Conservation (phyloP, 1,140 invertebrate species). For the Dreissena rostriformis region DNA sequence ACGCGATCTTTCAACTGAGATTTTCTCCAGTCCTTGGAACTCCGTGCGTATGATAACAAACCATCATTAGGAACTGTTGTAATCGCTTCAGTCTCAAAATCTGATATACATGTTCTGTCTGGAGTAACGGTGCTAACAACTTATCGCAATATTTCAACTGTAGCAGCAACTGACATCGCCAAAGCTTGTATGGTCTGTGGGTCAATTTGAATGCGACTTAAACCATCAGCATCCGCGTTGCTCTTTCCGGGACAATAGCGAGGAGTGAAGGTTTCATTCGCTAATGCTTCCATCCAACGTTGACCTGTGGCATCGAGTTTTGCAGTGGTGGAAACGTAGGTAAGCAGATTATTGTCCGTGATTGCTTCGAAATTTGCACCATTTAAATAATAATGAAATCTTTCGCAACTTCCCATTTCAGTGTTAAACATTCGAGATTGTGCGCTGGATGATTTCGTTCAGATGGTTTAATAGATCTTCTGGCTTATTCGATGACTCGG, state of each 20-base stretch:
- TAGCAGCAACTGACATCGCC: not conserved
- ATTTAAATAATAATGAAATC: constrained; percentile 61
- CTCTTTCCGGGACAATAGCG: constrained; percentile 40
- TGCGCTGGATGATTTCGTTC: constrained; percentile 35
- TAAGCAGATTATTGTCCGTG: constrained; percentile 63
- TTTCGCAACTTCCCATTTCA: constrained; percentile 58
- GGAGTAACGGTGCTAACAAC: not conserved
- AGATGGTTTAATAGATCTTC: constrained; percentile 32
- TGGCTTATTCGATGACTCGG: constrained; percentile 27
- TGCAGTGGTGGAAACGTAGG: constrained; percentile 55
- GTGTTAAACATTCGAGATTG: constrained; percentile 47
- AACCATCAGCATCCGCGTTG: constrained; percentile 55
- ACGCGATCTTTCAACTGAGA: not conserved
- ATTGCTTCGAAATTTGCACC: constrained; percentile 39
- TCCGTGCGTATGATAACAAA: not conserved
- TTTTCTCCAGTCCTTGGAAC: constrained; percentile 10
- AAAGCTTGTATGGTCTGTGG: not conserved
- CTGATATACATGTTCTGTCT: not conserved
- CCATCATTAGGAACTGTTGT: not conserved
- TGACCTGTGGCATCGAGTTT: constrained; percentile 59
- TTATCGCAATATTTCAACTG: not conserved
- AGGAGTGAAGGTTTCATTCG: constrained; percentile 53
- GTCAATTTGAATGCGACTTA: not conserved
- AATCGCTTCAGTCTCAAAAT: not conserved
- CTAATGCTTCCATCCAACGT: constrained; percentile 52